Conservation (phyloP, 2,888 invertebrate species). For the Cryptops parisi region DNA sequence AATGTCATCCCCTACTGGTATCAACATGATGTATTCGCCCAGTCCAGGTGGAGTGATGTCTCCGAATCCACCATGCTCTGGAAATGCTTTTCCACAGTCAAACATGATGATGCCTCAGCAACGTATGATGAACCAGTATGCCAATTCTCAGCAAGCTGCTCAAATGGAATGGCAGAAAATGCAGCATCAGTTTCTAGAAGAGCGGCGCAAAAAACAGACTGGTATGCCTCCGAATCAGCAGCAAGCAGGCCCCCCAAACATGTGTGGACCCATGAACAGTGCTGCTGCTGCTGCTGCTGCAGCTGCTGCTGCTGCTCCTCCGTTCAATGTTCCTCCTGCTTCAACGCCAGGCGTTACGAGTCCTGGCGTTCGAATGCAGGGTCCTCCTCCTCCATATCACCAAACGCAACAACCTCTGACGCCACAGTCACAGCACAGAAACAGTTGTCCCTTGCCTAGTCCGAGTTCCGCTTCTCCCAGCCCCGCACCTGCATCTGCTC, state of each 20-base stretch:
- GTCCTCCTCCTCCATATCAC: slow-evolving; percentile 64
- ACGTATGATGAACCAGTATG: slow-evolving; percentile 18
- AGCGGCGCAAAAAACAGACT: slow-evolving; percentile 41
- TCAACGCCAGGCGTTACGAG: slow-evolving; percentile 19
- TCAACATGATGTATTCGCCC: slow-evolving; percentile 19
- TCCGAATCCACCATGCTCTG: slow-evolving; percentile 8
- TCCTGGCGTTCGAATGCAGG: slow-evolving; percentile 36
- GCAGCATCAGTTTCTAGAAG: slow-evolving; percentile 71
- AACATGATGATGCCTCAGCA: slow-evolving; percentile 21
- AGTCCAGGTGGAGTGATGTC: slow-evolving; percentile 13
- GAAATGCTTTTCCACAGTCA: slow-evolving; percentile 16
- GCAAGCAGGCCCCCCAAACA: slow-evolving; percentile 7
- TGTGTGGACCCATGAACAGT: not conserved
- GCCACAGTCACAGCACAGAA: slow-evolving; percentile 12
- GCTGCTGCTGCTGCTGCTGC: not conserved
- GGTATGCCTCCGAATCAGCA: slow-evolving; percentile 26
- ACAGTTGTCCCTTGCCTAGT: slow-evolving; percentile 38
- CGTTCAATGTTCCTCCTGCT: too few relatives aligned
- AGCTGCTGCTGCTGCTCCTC: slow-evolving; percentile 15
- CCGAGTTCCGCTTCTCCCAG: slow-evolving; percentile 58
- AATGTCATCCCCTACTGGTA: slow-evolving; percentile 12
- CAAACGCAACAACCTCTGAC: slow-evolving; percentile 36
- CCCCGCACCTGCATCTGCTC: slow-evolving; percentile 43
- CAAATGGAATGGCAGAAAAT: slow-evolving; percentile 84
- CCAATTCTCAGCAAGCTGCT: slow-evolving; percentile 33